Evolutionary conservation across 2,888 invertebrate genomes (phyloP).

Genomic region (Eristalis tenax): DNA sequence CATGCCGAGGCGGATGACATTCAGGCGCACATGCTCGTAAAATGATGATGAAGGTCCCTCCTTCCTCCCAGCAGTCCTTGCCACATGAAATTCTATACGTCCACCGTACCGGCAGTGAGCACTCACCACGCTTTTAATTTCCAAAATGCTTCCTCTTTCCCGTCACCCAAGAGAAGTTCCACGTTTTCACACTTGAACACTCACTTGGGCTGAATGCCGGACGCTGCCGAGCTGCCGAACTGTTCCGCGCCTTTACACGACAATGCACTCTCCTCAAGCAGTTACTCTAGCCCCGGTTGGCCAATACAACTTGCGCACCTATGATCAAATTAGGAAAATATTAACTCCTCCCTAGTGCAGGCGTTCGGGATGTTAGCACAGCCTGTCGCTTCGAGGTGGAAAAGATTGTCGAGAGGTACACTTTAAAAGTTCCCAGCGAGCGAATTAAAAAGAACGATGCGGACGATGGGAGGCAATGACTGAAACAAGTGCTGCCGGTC

Average conservation of each 20-base stretch:
- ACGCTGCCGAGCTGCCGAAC: neutral
- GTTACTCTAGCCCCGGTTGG: conserved; percentile 12
- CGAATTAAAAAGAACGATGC: conserved; percentile 24
- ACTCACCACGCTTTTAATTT: conserved; percentile 11
- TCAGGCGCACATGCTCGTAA: conserved; percentile 26
- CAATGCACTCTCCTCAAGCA: conserved; percentile 14
- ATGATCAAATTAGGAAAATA: conserved; percentile 3
- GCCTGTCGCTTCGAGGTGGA: neutral
- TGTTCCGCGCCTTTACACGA: neutral
- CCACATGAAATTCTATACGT: neutral
- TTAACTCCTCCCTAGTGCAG: neutral
- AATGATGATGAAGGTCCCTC: conserved; percentile 12
- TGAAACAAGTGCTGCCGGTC: conserved; percentile 55
- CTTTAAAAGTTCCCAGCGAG: conserved; percentile 41
- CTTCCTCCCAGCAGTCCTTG: neutral
- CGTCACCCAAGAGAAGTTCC: neutral
- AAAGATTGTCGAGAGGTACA: neutral
- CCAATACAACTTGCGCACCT: neutral
- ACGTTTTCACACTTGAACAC: conserved; percentile 2
- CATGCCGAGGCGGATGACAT: neutral
- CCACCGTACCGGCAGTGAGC: neutral
- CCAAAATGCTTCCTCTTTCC: neutral
- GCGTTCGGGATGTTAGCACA: neutral
- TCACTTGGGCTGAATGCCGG: conserved; percentile 6
- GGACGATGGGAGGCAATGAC: conserved; percentile 16